Base-by-base conservation (phyloP, 2,888 invertebrate species). In the Myopa testacea region DNA sequence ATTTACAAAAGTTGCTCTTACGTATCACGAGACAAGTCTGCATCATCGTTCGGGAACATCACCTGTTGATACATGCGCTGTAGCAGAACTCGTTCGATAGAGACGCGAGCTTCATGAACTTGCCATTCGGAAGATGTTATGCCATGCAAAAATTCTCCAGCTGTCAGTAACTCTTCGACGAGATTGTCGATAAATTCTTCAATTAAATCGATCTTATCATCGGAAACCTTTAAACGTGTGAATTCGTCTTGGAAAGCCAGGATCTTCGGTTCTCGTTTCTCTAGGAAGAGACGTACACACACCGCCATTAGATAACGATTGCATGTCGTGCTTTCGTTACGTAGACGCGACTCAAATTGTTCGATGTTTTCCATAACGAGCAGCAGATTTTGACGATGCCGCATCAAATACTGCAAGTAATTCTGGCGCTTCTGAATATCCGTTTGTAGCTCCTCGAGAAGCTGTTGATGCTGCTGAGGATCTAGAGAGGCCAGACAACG, bases 41-140 rank as follows among this genome's bases (percentile, higher is more conserved):
- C 98, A 88, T 99, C 99, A 4, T 97, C 97, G 88, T 99, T 98
- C 7, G 99, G 99, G 90, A 97, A 98, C 89, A 99, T 92, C 70
- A 98, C 98, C 86, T 96, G 94, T 62, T 94, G 92, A 90, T 99
- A 99, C 76, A 99, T 94, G 45, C 95, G 92, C 73, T 95, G 95
- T 92, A 98, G 95, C 8, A 98, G 93, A n/a, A 94, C 94, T 69
- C 98, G 92, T 88, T 99, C 98, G 81, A 99, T 93, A 5, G 96
- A 95, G 78, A 93, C 90, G 84, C 94, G 93, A 0, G 95, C 96
- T 84, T 94, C 92, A 79, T 94, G 93, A 58, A 96, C 87, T 85
- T 96, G 94, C 80, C 91, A 88, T 58, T 88, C 87, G 16, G 83
- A 83, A n/a, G 62, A 40, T 26, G 70, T 55, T 87, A 88, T 88